phyloP scores from a whole-genome alignment of 37 sponge, comb jelly and placozoan genomes.

The Agelas oroides region DNA sequence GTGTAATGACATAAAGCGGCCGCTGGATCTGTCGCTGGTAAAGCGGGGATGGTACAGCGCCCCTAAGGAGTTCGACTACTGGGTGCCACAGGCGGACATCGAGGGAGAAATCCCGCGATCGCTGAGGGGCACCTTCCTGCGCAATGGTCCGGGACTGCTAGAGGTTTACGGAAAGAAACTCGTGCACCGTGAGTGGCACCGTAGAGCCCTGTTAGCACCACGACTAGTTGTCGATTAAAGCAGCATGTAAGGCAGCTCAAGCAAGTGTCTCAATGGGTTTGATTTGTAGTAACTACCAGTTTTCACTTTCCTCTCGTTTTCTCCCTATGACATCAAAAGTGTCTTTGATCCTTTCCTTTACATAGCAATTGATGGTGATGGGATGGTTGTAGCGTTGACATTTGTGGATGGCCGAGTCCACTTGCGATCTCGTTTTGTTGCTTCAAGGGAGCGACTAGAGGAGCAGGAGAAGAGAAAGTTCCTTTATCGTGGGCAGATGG shows the following conservation, averaged over 20 bases:
- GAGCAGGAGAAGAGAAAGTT: slow-evolving; percentile 67
- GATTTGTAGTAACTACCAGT: no score
- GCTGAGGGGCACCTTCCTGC: slow-evolving; percentile 73
- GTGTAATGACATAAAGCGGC: slow-evolving; percentile 38
- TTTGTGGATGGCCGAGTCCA: slow-evolving; percentile 84
- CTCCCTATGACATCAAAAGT: no score
- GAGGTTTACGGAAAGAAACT: slow-evolving; percentile 87
- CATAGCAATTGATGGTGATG: slow-evolving; percentile 96
- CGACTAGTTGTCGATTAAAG: no score
- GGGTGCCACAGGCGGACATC: slow-evolving; percentile 78
- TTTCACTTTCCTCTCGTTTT: no score
- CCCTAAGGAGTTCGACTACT: slow-evolving; percentile 70
- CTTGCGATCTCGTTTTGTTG: slow-evolving; percentile 79
- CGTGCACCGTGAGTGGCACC: slow-evolving; percentile 68
- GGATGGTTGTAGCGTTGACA: slow-evolving; percentile 87
- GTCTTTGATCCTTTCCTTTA: neutral
- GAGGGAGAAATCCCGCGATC: slow-evolving; percentile 67
- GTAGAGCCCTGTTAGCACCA: no score
- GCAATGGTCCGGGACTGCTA: slow-evolving; percentile 90
- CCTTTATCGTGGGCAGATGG: slow-evolving; percentile 87
- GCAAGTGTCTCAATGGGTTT: no score
- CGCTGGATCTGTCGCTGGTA: slow-evolving; percentile 36
- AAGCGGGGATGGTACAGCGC: slow-evolving; percentile 71
- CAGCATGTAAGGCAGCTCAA: no score
- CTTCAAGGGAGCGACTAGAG: slow-evolving; percentile 57